A percentile compares a stretch with the other conserved stretches of the same genome.
These are phyloP conservation scores for Zaprionus bogoriensis DNA, from an alignment of 2,888 invertebrate genomes.

Conservation along the genomic window DNA sequence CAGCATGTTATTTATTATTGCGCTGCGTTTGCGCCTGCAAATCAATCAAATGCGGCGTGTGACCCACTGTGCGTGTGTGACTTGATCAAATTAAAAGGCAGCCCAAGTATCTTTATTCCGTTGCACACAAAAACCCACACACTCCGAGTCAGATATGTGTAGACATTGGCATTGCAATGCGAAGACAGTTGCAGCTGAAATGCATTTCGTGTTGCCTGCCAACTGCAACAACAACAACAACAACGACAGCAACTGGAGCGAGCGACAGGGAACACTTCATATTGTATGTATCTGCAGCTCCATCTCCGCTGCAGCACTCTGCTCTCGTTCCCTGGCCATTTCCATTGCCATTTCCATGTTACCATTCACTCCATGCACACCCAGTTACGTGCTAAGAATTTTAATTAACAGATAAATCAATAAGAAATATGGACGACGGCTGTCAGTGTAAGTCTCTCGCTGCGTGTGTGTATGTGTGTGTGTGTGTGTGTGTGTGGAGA, in stretches of 20 bases:
- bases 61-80: not conserved
- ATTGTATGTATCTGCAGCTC: conserved; percentile 42
- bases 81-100: conserved; percentile 76
- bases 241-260: too few relatives aligned
- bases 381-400: conserved; percentile 77
- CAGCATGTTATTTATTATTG: conserved; percentile 77
- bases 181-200: conserved; percentile 72
- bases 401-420: conserved; percentile 79
- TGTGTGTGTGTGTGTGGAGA: conserved; percentile 28
- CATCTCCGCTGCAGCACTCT: conserved; percentile 30
- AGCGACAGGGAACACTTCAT: conserved; percentile 41
- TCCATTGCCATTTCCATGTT: conserved; percentile 15
- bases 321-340: conserved; percentile 7
- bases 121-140: not conserved
- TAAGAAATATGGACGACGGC: conserved; percentile 78
- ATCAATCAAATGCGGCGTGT: conserved; percentile 31
- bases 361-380: conserved; percentile 36
- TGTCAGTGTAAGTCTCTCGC: conserved; percentile 60
- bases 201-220: conserved; percentile 73
- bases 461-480: not conserved
- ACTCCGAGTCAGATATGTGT: conserved; percentile 23
- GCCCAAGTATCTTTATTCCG: conserved; percentile 42
- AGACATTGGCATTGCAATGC: conserved; percentile 67
- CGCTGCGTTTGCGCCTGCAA: conserved; percentile 29
- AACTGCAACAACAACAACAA: conserved; percentile 25